Conservation (phyloP, 2,888 invertebrate genomes). For the Agriopis leucophaearia region DNA sequence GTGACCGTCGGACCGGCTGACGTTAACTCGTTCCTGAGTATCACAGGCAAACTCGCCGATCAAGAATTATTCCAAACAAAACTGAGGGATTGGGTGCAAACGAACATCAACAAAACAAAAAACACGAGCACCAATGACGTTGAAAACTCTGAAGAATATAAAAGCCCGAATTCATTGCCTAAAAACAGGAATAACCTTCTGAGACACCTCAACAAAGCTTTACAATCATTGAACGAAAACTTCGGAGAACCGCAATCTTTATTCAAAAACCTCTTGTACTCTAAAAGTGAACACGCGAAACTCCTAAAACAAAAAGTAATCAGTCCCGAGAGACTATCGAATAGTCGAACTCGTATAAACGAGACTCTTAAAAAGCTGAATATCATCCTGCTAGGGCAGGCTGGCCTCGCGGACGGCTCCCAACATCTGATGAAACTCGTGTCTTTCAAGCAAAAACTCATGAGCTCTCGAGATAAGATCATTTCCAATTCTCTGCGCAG, state of each 20-base stretch:
- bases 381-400: slow-evolving; percentile 87
- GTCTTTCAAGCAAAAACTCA: slow-evolving; percentile 66
- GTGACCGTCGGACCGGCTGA: slow-evolving; percentile 72
- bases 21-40: slow-evolving; percentile 70
- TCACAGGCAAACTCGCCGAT: slow-evolving; percentile 79
- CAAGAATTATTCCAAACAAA: slow-evolving; percentile 84
- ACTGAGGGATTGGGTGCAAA: slow-evolving; percentile 72
- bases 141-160: slow-evolving; percentile 36
- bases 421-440: slow-evolving; percentile 77
- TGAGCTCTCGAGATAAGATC: slow-evolving; percentile 60
- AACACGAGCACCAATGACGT: slow-evolving; percentile 46
- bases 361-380: slow-evolving; percentile 81
- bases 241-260: slow-evolving; percentile 82
- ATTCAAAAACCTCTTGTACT: slow-evolving; percentile 72
- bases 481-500: slow-evolving; percentile 74
- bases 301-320: slow-evolving; percentile 69
- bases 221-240: slow-evolving; percentile 73
- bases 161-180: slow-evolving; percentile 56
- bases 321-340: slow-evolving; percentile 63
- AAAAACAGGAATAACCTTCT: slow-evolving; percentile 68
- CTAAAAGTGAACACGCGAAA: slow-evolving; percentile 77
- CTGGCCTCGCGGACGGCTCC: slow-evolving; percentile 83
- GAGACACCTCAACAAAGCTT: slow-evolving; percentile 65
- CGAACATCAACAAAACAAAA: slow-evolving; percentile 27
- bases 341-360: slow-evolving; percentile 75